These are phyloP conservation scores for western clawed frog (Xenopus tropicalis) DNA, from an alignment of 2,113 vertebrate species.

Conservation along the genomic window DNA sequence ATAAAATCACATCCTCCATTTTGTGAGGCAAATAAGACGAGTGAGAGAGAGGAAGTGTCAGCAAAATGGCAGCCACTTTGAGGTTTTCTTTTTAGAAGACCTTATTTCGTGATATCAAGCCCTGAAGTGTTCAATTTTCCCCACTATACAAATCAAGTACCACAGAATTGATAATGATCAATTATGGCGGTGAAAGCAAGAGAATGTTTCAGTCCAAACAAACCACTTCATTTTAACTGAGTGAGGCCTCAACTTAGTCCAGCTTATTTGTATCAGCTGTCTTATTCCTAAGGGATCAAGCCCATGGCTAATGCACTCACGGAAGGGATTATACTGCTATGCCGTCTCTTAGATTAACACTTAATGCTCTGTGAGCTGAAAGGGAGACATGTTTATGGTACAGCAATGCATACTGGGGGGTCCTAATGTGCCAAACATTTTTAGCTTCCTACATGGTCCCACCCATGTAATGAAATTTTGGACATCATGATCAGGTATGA, in stretches of 20 bases:
- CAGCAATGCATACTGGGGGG: background rate
- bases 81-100: background rate
- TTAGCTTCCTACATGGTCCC: too few species aligned
- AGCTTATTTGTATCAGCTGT: too few species aligned
- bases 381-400: conserved; percentile 27
- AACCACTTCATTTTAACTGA: too few species aligned
- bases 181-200: too few species aligned
- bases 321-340: background rate
- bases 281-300: background rate
- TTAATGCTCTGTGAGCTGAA: background rate
- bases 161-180: too few species aligned
- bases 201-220: too few species aligned
- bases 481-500: too few species aligned
- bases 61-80: conserved; percentile 19
- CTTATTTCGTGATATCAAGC: background rate
- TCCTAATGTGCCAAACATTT: background rate
- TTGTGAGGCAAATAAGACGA: conserved; percentile 8
- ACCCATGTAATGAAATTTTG: too few species aligned
- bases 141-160: too few species aligned
- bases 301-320: background rate
- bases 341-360: background rate
- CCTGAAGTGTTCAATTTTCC: background rate
- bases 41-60: background rate
- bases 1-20: conserved; percentile 21
- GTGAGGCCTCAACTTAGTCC: too few species aligned